Base-by-base conservation (phyloP, 2,113 vertebrate species). In the Toxostoma redivivum region DNA sequence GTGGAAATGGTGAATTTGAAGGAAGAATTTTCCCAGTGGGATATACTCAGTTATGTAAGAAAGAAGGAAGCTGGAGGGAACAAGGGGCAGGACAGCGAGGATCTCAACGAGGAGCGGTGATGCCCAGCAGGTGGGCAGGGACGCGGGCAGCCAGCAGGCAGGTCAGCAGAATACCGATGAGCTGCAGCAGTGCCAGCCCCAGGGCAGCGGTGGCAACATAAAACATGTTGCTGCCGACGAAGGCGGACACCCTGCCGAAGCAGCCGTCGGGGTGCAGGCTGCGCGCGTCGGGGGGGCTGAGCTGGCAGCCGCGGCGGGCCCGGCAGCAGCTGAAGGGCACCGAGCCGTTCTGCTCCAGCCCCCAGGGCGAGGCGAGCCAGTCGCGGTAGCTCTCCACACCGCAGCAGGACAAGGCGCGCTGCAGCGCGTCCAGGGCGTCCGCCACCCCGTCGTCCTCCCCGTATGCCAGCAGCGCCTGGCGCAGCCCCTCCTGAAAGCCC, bases 241-340 rank as follows among this genome's bases (percentile, higher is more conserved):
- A 98, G 91, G 98, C 98, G 65, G 98, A 97, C 74, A 98, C 98
- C 82, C 98, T 98, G 80, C 95, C 90, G 91, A 99, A 99, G 97
- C 99, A 99, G 21, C 99, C 99, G 1, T 98, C 97, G 2, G 51
- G 94, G 78, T 98, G 98, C 91, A 99, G 98, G 20, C 98, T 94
- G 3, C 40, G 94, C 0, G 79, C 44, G 19, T 92, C 90, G 13
- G 94, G 94, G 3, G 97, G 98, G 24, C 97, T 92, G 93, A 97
- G 98, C 82, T 35, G 97, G 97, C 99, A 99, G 35, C 97, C 98
- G 70, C 97, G 98, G 57, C 98, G 98, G 47, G 81, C 90, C 69
- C 92, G 85, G 65, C 99, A 99, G 97, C 99, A 99, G 94, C 99
- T 99, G 93, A 98, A 95, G 2, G 99, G 99, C 94, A 99, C 97